A percentile compares a stretch with the other conserved stretches of the same genome.
phyloP scores from a whole-genome alignment of 2,113 vertebrate genomes.

The Siniperca chuatsi region DNA sequence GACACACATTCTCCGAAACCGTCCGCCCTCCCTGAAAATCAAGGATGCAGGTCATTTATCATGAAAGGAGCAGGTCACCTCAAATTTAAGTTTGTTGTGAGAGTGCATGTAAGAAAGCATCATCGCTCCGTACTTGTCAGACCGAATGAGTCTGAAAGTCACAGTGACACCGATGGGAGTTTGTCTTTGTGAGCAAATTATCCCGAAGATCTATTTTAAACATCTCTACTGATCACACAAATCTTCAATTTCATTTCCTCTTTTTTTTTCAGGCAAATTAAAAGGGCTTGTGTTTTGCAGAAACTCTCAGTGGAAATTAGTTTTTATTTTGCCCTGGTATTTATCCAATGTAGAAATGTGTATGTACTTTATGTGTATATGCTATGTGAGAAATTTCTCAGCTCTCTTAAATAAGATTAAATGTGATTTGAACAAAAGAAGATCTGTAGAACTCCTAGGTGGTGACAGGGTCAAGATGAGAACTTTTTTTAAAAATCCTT shows the following conservation, averaged over 20 bases:
- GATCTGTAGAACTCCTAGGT: not conserved
- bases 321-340: not conserved
- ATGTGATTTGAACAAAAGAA: not conserved
- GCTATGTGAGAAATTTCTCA: not conserved
- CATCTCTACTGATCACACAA: slow-evolving; percentile 15
- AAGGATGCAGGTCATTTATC: slow-evolving; percentile 66
- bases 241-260: not conserved
- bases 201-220: slow-evolving; percentile 34
- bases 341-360: not conserved
- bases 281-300: not conserved
- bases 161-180: slow-evolving; percentile 27
- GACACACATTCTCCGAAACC: slow-evolving; percentile 34
- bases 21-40: slow-evolving; percentile 43
- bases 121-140: slow-evolving; percentile 12
- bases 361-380: not conserved
- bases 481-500: not conserved
- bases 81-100: slow-evolving; percentile 45
- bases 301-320: not conserved
- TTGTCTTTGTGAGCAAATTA: slow-evolving; percentile 20
- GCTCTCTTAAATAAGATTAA: not conserved
- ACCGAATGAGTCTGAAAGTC: slow-evolving; percentile 52
- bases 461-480: not conserved
- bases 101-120: not conserved
- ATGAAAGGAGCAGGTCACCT: slow-evolving; percentile 59
- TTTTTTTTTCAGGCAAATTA: not conserved